Percentiles rank a stretch among this genome's conserved stretches.
Conservation (phyloP, 2,113 vertebrate genomes). For the Periophthalmus modestus region DNA sequence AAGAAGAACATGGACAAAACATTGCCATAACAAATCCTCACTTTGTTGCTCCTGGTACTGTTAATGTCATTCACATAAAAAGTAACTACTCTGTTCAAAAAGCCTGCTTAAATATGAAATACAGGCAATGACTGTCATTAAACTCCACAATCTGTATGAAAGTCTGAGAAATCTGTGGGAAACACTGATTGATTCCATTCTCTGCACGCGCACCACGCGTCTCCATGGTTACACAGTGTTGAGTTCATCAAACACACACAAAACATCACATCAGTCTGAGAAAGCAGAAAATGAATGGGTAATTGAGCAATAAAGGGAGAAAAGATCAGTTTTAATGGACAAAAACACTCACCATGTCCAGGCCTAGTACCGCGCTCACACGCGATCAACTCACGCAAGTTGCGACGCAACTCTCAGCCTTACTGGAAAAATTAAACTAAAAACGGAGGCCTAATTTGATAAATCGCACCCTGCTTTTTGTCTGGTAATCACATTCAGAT, state of each 20-base stretch:
- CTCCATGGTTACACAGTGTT: slow-evolving; percentile 46
- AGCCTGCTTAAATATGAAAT: no score
- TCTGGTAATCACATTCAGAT: no score
- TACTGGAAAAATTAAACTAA: background rate
- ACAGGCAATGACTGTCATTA: no score
- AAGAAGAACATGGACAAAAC: no score
- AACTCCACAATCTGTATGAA: no score
- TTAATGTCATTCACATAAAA: no score
- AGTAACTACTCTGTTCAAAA: no score
- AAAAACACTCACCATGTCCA: background rate
- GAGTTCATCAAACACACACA: background rate
- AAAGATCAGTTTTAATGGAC: background rate
- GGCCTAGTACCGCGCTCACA: background rate
- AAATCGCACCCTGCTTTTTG: background rate
- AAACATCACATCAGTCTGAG: background rate
- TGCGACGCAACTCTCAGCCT: background rate
- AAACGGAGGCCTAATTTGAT: background rate
- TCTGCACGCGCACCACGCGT: background rate
- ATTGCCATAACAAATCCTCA: no score
- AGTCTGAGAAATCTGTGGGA: no score
- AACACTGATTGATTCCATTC: background rate
- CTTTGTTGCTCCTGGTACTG: no score
- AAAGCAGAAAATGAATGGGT: background rate
- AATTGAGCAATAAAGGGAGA: background rate
- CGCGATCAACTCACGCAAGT: background rate